A percentile compares a stretch with the other conserved stretches of the same genome.
These are phyloP conservation scores for Mungos mungo DNA, from an alignment of 2,113 vertebrate genomes.

Conservation along the genomic window DNA sequence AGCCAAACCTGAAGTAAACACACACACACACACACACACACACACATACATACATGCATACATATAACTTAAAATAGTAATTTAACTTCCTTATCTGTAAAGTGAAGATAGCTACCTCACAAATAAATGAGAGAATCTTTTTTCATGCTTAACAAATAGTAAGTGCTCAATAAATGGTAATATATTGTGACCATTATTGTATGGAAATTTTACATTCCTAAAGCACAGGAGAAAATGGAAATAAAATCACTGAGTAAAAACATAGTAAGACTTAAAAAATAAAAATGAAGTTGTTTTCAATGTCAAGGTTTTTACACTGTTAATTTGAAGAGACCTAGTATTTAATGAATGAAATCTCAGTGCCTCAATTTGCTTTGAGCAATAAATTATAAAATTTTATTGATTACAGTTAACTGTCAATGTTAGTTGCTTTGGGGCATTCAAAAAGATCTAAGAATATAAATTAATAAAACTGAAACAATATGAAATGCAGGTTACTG, in stretches of 20 bases:
- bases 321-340: constrained; percentile 5
- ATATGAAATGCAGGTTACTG: background rate
- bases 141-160: background rate
- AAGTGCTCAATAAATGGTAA: background rate
- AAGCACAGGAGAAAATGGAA: background rate
- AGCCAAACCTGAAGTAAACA: background rate
- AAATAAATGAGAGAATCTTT: background rate
- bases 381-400: background rate
- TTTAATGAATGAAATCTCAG: background rate
- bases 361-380: background rate
- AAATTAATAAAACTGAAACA: background rate
- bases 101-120: background rate
- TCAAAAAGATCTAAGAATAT: background rate
- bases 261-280: background rate
- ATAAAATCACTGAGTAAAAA: constrained; percentile 3
- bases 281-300: background rate
- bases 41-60: background rate
- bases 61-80: background rate
- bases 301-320: background rate
- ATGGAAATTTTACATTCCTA: background rate
- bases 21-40: background rate
- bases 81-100: constrained; percentile 11
- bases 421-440: background rate
- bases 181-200: background rate
- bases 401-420: background rate